These are phyloP conservation scores for Eulemur coronatus DNA, from an alignment of 2,797 vertebrate genomes.

Conservation along the genomic window DNA sequence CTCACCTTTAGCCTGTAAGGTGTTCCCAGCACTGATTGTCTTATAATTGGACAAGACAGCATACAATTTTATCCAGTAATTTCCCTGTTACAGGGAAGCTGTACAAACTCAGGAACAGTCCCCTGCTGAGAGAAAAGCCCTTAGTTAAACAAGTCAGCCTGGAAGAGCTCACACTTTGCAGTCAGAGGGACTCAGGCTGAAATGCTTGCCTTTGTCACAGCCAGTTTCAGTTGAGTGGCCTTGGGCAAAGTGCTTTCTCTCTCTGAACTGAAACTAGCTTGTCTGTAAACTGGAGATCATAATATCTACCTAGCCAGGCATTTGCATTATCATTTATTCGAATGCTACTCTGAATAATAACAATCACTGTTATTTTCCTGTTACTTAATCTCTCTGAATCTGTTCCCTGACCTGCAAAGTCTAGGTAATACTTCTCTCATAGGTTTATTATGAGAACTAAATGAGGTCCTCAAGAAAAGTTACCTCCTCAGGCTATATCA, in stretches of 20 bases:
- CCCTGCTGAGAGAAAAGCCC: conserved; percentile 47
- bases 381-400: not conserved
- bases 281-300: not conserved
- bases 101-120: not conserved
- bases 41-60: conserved; percentile 61
- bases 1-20: conserved; percentile 48
- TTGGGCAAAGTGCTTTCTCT: not conserved
- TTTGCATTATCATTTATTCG: not conserved
- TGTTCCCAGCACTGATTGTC: conserved; percentile 49
- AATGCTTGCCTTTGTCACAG: not conserved
- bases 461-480: not conserved
- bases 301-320: not conserved
- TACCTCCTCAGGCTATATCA: not conserved
- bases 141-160: conserved; percentile 41
- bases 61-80: conserved; percentile 52
- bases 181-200: not conserved
- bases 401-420: not conserved
- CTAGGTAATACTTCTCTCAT: not conserved
- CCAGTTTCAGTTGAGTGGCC: not conserved
- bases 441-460: not conserved
- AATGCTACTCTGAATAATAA: not conserved
- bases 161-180: not conserved
- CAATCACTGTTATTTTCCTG: not conserved
- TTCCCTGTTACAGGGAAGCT: conserved; percentile 39
- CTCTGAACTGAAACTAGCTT: not conserved